These are phyloP conservation scores for Centropus unirufus DNA, from an alignment of 2,113 vertebrate species.

Conservation along the genomic window DNA sequence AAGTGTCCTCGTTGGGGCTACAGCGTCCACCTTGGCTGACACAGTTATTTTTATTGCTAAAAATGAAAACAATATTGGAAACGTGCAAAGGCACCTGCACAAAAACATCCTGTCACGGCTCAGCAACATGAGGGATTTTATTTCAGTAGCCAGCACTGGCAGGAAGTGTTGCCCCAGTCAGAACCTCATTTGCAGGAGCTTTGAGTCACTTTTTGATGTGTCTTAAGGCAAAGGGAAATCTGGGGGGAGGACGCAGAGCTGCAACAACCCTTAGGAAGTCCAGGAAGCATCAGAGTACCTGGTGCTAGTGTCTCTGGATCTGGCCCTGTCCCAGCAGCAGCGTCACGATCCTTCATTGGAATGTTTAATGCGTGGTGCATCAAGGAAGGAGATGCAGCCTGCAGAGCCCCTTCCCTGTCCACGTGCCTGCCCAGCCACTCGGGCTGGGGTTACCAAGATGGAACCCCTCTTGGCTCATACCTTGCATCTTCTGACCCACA, in stretches of 20 bases:
- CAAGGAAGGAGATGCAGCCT: too few relatives aligned
- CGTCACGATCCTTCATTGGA: not conserved
- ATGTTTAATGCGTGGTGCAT: too few relatives aligned
- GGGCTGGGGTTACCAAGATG: rapidly evolving
- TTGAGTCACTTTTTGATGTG: not conserved
- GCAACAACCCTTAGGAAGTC: not conserved
- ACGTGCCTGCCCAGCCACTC: not conserved
- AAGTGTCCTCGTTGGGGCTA: constrained; percentile 35
- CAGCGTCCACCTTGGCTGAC: not conserved
- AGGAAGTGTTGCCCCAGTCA: not conserved
- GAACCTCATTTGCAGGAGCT: not conserved
- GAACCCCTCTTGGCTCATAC: not conserved
- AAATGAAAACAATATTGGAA: not conserved
- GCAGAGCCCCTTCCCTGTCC: not conserved
- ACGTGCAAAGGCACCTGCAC: not conserved
- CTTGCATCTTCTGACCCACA: not conserved
- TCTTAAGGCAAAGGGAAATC: not conserved
- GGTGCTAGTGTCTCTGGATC: not conserved
- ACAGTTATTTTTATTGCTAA: not conserved
- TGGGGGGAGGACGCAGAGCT: not conserved
- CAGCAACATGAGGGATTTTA: not conserved
- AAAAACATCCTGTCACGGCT: not conserved
- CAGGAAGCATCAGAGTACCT: not conserved
- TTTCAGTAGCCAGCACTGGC: not conserved
- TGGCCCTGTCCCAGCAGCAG: not conserved